phyloP scores from a whole-genome alignment of 2,797 vertebrate species.

The Gallirallus australis region DNA sequence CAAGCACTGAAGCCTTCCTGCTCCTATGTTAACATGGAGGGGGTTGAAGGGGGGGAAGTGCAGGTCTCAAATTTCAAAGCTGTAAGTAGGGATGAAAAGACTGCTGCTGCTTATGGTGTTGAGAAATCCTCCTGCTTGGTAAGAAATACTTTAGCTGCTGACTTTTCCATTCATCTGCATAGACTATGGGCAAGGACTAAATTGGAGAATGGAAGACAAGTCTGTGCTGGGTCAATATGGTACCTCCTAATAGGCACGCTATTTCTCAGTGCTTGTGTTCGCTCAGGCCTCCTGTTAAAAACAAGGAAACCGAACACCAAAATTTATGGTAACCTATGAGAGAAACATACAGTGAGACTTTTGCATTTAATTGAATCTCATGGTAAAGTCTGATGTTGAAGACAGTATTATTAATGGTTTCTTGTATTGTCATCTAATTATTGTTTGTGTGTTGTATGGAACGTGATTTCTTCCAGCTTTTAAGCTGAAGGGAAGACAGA shows the following conservation, averaged over 20 bases:
- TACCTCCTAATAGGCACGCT: background rate
- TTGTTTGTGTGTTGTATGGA: background rate
- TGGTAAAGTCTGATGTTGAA: background rate
- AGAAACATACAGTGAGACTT: background rate
- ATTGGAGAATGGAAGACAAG: background rate
- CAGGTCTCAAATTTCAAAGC: background rate
- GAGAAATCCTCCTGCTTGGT: background rate
- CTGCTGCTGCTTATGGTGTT: background rate
- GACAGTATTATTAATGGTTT: background rate
- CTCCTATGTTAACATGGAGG: background rate
- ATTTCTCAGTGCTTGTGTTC: background rate
- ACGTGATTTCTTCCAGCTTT: background rate
- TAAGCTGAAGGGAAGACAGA: background rate
- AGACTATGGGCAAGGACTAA: background rate
- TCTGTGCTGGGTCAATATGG: background rate
- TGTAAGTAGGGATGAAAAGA: background rate
- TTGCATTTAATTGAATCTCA: background rate
- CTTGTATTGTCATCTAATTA: background rate
- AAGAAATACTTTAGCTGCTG: constrained; percentile 21
- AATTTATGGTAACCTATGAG: background rate
- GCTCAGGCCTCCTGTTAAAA: background rate
- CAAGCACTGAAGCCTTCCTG: background rate
- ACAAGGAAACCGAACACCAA: background rate
- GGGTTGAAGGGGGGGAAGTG: background rate
- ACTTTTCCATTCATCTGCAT: background rate